These are phyloP conservation scores for Rhinatrema bivittatum DNA, from an alignment of 2,797 vertebrate species.

Conservation along the genomic window DNA sequence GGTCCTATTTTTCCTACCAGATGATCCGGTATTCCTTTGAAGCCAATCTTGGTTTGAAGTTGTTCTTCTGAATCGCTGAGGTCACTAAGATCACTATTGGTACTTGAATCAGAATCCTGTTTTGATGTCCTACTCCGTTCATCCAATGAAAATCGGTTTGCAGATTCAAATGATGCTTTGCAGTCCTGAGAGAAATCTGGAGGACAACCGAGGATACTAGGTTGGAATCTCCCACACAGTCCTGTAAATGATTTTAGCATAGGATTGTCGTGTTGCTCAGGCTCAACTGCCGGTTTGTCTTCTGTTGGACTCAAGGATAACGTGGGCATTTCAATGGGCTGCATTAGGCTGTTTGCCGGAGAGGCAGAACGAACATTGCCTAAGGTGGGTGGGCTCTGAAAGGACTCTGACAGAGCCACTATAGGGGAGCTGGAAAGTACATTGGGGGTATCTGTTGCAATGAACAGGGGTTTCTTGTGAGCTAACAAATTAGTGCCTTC, in stretches of 20 bases:
- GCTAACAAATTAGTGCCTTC: slow-evolving; percentile 55
- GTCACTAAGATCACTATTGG: slow-evolving; percentile 94
- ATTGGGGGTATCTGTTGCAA: slow-evolving; percentile 84
- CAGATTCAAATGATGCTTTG: slow-evolving; percentile 75
- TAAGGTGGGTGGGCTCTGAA: slow-evolving; percentile 60
- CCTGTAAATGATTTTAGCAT: slow-evolving; percentile 64
- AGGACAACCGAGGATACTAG: slow-evolving; percentile 60
- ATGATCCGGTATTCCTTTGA: slow-evolving; percentile 66
- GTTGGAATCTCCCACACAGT: slow-evolving; percentile 63
- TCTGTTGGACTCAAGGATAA: slow-evolving; percentile 71
- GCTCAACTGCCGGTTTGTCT: slow-evolving; percentile 59
- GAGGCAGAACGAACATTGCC: slow-evolving; percentile 63
- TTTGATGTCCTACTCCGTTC: slow-evolving; percentile 82
- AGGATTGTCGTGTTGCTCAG: slow-evolving; percentile 57
- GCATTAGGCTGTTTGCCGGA: slow-evolving; percentile 53
- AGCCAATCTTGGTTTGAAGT: slow-evolving; percentile 66
- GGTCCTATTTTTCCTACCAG: slow-evolving; percentile 61
- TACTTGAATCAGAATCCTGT: slow-evolving; percentile 90
- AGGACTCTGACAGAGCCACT: slow-evolving; percentile 48
- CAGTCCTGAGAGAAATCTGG: slow-evolving; percentile 57
- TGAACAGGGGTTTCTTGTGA: slow-evolving; percentile 83
- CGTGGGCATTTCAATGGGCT: slow-evolving; percentile 72
- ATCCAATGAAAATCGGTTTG: slow-evolving; percentile 87
- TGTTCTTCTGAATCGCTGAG: slow-evolving; percentile 91
- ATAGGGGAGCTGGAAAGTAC: slow-evolving; percentile 69